phyloP scores from a whole-genome alignment of 2,113 vertebrate genomes.

The Lasiurus borealis region DNA sequence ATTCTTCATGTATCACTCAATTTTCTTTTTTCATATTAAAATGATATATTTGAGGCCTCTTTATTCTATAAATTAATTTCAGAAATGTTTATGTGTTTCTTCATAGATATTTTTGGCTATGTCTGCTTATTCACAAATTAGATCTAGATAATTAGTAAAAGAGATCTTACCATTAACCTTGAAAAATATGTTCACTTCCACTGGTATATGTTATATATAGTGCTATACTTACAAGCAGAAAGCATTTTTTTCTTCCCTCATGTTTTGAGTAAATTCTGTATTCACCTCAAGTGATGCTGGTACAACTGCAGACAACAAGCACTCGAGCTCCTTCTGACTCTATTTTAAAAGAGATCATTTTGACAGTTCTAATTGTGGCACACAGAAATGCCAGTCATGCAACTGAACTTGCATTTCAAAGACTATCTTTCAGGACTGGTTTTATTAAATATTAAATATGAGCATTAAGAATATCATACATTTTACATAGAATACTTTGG shows the following conservation, averaged over 20 bases:
- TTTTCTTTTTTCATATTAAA: constrained; percentile 47
- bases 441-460: constrained; percentile 87
- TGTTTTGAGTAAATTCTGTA: constrained; percentile 46
- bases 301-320: constrained; percentile 17
- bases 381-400: constrained; percentile 55
- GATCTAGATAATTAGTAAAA: constrained; percentile 60
- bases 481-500: constrained; percentile 86
- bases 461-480: constrained; percentile 86
- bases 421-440: constrained; percentile 70
- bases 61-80: constrained; percentile 39
- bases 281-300: constrained; percentile 48
- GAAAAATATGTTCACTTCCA: background rate
- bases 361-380: constrained; percentile 80
- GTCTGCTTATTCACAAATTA: constrained; percentile 40
- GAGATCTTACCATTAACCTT: background rate
- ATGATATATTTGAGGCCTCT: background rate
- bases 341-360: constrained; percentile 74
- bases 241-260: constrained; percentile 29
- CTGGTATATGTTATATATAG: background rate
- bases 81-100: constrained; percentile 55
- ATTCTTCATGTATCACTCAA: background rate
- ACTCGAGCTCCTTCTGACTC: constrained; percentile 36
- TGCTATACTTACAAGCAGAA: background rate
- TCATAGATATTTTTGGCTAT: constrained; percentile 56
- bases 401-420: constrained; percentile 74